These are phyloP conservation scores for Heterocephalus glaber DNA, from an alignment of 2,113 vertebrate genomes.

Conservation along the genomic window DNA sequence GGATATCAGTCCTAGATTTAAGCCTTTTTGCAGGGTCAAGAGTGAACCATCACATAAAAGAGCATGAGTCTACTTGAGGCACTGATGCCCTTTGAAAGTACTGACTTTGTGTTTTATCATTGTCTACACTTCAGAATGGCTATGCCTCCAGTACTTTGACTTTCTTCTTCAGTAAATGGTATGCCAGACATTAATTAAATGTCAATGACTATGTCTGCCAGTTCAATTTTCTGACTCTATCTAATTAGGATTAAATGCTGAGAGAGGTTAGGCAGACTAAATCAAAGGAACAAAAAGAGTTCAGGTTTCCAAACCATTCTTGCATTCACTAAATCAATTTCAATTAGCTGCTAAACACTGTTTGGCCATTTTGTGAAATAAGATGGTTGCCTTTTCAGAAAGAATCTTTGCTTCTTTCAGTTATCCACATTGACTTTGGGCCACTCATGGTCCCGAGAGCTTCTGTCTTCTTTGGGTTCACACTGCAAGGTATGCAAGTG, in stretches of 20 bases:
- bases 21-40: neutral
- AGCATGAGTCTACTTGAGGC: neutral
- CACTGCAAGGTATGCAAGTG: neutral
- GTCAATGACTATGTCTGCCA: constrained; percentile 78
- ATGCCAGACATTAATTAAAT: constrained; percentile 80
- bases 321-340: constrained; percentile 80
- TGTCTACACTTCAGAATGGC: neutral
- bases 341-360: constrained; percentile 70
- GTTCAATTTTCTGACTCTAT: constrained; percentile 81
- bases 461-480: neutral
- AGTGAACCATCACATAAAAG: neutral
- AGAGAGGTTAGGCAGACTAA: constrained; percentile 79
- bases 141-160: constrained; percentile 46
- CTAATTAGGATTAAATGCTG: constrained; percentile 82
- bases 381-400: constrained; percentile 42
- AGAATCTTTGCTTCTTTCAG: neutral
- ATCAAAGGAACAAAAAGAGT: constrained; percentile 76
- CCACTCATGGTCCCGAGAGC: neutral
- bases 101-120: neutral
- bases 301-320: constrained; percentile 73
- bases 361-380: constrained; percentile 59
- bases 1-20: neutral
- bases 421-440: neutral
- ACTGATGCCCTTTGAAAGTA: constrained; percentile 55
- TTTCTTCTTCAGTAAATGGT: constrained; percentile 74